Conservation (phyloP, 2,888 invertebrate genomes). For the Andrena flavipes region DNA sequence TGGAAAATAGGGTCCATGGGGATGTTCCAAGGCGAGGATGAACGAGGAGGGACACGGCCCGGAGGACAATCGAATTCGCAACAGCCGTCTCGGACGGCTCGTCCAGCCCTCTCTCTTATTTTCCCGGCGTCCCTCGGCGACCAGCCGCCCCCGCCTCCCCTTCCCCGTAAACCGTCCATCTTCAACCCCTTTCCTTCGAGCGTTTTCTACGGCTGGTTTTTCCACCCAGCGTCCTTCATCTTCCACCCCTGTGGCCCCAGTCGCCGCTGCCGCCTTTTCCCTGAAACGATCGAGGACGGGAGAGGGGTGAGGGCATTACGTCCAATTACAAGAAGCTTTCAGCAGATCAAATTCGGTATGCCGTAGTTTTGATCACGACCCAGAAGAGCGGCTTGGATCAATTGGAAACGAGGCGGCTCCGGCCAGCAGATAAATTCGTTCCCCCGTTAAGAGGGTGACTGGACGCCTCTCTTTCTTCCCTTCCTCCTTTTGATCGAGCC, state of each 20-base stretch:
- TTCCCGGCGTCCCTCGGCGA: constrained; percentile 43
- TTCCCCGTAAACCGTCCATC: constrained; percentile 18
- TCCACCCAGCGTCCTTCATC: constrained; percentile 1
- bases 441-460: constrained; percentile 50
- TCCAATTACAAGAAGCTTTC: constrained; percentile 79
- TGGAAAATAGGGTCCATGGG: constrained; percentile 57
- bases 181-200: constrained; percentile 49
- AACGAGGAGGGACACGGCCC: constrained; percentile 34
- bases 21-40: constrained; percentile 48
- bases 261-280: constrained; percentile 3
- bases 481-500: constrained; percentile 61
- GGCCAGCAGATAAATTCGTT: constrained; percentile 61
- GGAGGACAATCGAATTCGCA: constrained; percentile 75
- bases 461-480: constrained; percentile 42
- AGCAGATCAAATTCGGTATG: constrained; percentile 74
- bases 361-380: constrained; percentile 76
- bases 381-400: constrained; percentile 72
- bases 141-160: constrained; percentile 9
- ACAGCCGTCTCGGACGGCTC: constrained; percentile 63
- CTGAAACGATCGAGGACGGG: constrained; percentile 7
- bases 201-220: constrained; percentile 51
- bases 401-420: constrained; percentile 62
- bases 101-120: constrained; percentile 58
- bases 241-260: background rate
- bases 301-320: constrained; percentile 67